Evolutionary conservation across 2,888 invertebrate genomes (phyloP).

Genomic region (Sphinx pinastri): DNA sequence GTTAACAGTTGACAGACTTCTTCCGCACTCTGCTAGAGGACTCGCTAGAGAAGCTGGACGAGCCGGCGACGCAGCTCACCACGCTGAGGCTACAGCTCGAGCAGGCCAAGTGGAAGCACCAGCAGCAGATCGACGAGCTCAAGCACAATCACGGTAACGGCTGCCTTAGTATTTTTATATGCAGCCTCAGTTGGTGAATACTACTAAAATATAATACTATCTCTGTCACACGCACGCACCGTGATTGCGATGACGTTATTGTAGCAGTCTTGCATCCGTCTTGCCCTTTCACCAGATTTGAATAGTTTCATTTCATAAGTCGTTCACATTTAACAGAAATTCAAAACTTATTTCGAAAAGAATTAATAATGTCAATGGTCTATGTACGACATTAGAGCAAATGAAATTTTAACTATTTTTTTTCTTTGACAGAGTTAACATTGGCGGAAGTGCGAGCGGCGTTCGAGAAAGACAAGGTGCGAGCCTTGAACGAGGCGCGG

Average conservation of each 20-base stretch:
- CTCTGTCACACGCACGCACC: too few species aligned
- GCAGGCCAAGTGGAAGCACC: conserved; percentile 87
- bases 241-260: too few species aligned
- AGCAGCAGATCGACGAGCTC: conserved; percentile 89
- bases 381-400: too few species aligned
- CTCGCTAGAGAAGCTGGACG: conserved; percentile 85
- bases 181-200: too few species aligned
- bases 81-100: conserved; percentile 88
- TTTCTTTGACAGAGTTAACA: conserved; percentile 82
- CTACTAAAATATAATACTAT: too few species aligned
- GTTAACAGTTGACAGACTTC: conserved; percentile 85
- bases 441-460: conserved; percentile 88
- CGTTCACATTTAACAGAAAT: too few species aligned
- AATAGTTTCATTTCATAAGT: too few species aligned
- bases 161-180: too few species aligned
- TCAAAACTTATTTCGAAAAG: too few species aligned
- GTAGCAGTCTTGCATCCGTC: too few species aligned
- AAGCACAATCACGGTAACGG: conserved; percentile 87
- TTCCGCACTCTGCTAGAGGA: conserved; percentile 89
- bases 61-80: conserved; percentile 83
- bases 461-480: conserved; percentile 88
- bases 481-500: conserved; percentile 86
- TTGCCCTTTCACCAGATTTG: too few species aligned
- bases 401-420: neutral
- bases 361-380: too few species aligned